Base-by-base conservation (phyloP, 2,888 invertebrate species). In the Drosophila maculinotata region DNA sequence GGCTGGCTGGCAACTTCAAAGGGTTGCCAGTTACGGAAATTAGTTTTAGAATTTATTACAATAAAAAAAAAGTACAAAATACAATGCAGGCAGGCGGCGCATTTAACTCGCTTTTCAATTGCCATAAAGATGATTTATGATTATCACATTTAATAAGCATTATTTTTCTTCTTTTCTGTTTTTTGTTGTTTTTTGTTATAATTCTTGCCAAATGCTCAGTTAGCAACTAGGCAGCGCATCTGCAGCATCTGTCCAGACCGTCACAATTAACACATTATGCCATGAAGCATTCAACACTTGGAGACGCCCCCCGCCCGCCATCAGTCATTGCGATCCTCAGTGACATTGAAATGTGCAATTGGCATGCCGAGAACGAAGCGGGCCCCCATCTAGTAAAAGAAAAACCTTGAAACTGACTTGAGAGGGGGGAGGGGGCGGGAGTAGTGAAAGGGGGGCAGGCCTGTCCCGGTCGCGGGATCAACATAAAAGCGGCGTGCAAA, bases 101-200 rank as follows among this genome's bases (percentile, higher is more conserved):
- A 80, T 72, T 79, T 81, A 73, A 56, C 75, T 69, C 75, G 79
- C 86, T 69, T 84, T 82, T 88, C 86, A 79, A 72, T 80, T 78
- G 81, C 83, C 73, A 88, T 89, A 89, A 90, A 89, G 52, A 87
- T 90, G 89, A 90, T 89, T 90, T 89, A 89, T 89, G 81, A 79
- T 77, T 74, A 69, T 66, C 73, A 72, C 73, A 79, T 83, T 85
- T 83, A 83, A 88, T 83, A 88, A 80, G 81, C 79, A 79, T 74
- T 78, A 85, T 88, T 80, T 64, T 31, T 42, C 25, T 1, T 28
- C 31, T 1, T 28, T 1, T 31, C 31, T 1, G 35, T 44, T 53
- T 63, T 51, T 56, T 42, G 42, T 39, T 36, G 36, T 45, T 31
- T 52, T 45, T 28, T 38, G 42, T 28, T 14, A 38, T 23, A 42